Base-by-base conservation (phyloP, 2,797 vertebrate genomes). In the Myiotriccus ornatus region DNA sequence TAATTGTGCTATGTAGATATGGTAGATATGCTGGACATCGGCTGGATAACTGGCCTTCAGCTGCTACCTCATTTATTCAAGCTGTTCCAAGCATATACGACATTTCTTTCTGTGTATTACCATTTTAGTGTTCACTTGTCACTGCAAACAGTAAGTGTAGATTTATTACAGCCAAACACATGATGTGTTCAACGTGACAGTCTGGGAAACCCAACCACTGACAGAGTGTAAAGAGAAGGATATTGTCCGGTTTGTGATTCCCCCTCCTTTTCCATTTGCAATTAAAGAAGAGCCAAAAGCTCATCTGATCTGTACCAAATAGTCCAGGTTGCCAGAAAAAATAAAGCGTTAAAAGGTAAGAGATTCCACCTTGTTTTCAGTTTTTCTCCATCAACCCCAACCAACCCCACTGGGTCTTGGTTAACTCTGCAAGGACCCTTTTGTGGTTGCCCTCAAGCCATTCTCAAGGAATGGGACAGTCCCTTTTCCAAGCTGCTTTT, bases 381-480 rank as follows among this genome's bases (percentile, higher is more conserved):
- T 28, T 28, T 30, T 19, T 50, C 49, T 27, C 12, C 27, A 9
- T 28, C 35, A 28, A 27, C 24, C 35, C 17, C 67, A 68, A 37
- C 10, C 41, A 39, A 7, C 22, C 6, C 9, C 23, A 12, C 1
- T 32, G 12, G 63, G 20, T 28, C 18, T 34, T 73, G 59, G 34
- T 13, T 37, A 4, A 10, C 7, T 28, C 37, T 67, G 18, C 34
- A 24, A 44, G 50, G 22, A 28, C 14, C 70, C 47, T 57, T 84
- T 56, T 14, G 20, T 14, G 64, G 43, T 4, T 71, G 37, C 24
- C 21, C 37, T 44, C 28, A 27, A 56, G 46, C 34, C 55, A 25
- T 47, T 17, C 59, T 1, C 1, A 0, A 0, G 23, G 56, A 32
- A 20, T 11, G 57, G 62, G 41, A 12, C 34, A 57, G 27, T 3